Evolutionary conservation across 2,888 invertebrate species (phyloP).

Genomic region (Sturmia bella): DNA sequence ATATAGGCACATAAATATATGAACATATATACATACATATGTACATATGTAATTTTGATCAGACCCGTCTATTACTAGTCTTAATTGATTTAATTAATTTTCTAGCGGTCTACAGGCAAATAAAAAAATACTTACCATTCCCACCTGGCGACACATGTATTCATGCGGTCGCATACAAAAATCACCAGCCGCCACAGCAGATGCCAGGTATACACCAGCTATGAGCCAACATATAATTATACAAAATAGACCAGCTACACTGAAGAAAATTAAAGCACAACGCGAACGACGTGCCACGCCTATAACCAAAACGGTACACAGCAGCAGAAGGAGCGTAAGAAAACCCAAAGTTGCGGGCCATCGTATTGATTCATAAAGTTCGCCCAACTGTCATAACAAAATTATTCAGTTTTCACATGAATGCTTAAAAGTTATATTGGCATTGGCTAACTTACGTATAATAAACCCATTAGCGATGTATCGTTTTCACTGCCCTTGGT

Average conservation of each 20-base stretch:
- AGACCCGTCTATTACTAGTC: too few relatives aligned
- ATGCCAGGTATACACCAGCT: conserved; percentile 92
- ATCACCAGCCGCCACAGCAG: conserved; percentile 92
- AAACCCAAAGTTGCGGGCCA: conserved; percentile 82
- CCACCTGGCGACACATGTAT: conserved; percentile 81
- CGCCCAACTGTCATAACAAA: conserved; percentile 76
- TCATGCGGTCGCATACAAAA: conserved; percentile 91
- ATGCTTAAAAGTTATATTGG: neutral
- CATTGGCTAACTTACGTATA: conserved; percentile 77
- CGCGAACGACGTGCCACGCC: conserved; percentile 85
- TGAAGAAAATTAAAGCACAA: conserved; percentile 94
- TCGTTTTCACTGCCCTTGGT: conserved; percentile 81
- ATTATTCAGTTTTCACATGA: conserved; percentile 16
- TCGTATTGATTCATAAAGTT: conserved; percentile 81
- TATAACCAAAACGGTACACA: conserved; percentile 81
- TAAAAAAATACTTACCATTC: conserved; percentile 81
- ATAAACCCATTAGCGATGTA: conserved; percentile 80
- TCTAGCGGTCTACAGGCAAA: too few relatives aligned
- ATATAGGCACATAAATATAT: too few relatives aligned
- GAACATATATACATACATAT: too few relatives aligned
- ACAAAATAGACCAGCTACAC: conserved; percentile 88
- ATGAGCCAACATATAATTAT: conserved; percentile 89
- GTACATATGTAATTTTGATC: too few relatives aligned
- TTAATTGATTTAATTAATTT: conserved; percentile 9
- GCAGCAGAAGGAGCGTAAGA: conserved; percentile 79